These are phyloP conservation scores for Plectus sambesii DNA, from an alignment of 1,140 invertebrate genomes.

Conservation along the genomic window DNA sequence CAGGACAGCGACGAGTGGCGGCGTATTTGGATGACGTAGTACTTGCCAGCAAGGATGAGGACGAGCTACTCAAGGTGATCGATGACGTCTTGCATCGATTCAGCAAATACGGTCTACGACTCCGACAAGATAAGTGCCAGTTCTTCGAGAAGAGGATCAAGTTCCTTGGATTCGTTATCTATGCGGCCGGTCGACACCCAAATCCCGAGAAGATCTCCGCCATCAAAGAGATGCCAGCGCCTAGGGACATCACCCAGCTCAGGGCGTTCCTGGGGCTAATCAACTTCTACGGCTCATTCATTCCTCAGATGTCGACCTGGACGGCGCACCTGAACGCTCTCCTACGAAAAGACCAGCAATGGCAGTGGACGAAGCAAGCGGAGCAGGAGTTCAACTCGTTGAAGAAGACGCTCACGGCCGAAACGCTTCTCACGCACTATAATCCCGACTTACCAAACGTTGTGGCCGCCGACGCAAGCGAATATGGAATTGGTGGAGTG, in stretches of 20 bases:
- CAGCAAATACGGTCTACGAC: conserved; percentile 7
- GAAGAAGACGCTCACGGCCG: too few species aligned
- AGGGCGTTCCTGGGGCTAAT: conserved; percentile 27
- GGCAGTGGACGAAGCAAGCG: conserved; percentile 12
- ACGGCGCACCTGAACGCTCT: conserved; percentile 15
- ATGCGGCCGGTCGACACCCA: conserved; percentile 8
- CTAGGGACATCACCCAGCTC: conserved; percentile 19
- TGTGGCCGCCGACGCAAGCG: conserved; percentile 49
- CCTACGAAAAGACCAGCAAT: conserved; percentile 12
- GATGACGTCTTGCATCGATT: conserved; percentile 10
- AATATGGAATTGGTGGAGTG: conserved; percentile 48
- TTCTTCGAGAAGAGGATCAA: conserved; percentile 5
- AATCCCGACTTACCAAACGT: conserved; percentile 43
- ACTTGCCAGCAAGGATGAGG: conserved; percentile 3
- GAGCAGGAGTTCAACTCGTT: too few species aligned
- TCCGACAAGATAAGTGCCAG: conserved; percentile 16
- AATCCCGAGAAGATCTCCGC: conserved; percentile 14
- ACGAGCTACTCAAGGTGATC: conserved; percentile 12
- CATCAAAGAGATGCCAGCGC: conserved; percentile 21
- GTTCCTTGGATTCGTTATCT: conserved; percentile 19
- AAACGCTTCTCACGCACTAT: conserved; percentile 42
- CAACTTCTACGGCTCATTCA: conserved; percentile 19
- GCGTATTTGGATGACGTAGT: conserved; percentile 30
- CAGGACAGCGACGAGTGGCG: conserved; percentile 29
- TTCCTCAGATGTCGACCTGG: conserved; percentile 2